Percentiles rank a stretch among this genome's conserved stretches.
These are phyloP conservation scores for Nannobrachium achirus DNA, from an alignment of 2,113 vertebrate species.

Conservation along the genomic window DNA sequence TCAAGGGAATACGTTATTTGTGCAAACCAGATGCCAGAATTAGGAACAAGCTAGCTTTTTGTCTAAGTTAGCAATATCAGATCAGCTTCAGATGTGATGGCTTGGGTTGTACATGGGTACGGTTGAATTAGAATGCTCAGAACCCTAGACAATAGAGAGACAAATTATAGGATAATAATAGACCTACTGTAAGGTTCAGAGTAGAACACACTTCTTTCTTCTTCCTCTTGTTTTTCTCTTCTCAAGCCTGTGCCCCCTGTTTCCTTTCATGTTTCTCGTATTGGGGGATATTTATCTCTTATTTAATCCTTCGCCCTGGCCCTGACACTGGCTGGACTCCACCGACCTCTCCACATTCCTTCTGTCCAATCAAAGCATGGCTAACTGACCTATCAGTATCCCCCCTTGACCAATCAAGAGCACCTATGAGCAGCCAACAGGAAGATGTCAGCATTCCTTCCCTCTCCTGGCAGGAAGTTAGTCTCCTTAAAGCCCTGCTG, in stretches of 20 bases:
- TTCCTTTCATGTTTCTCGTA: slow-evolving; percentile 19
- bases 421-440: slow-evolving; percentile 57
- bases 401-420: slow-evolving; percentile 64
- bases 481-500: slow-evolving; percentile 63
- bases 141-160: too few species aligned
- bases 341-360: slow-evolving; percentile 36
- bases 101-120: too few species aligned
- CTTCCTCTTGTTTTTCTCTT: not conserved
- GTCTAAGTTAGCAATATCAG: too few species aligned
- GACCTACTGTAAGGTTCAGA: too few species aligned
- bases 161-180: too few species aligned
- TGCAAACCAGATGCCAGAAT: too few species aligned
- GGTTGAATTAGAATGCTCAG: too few species aligned
- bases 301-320: slow-evolving; percentile 36
- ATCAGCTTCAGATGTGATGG: too few species aligned
- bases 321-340: slow-evolving; percentile 40
- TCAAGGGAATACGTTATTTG: too few species aligned
- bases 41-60: too few species aligned
- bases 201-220: not conserved
- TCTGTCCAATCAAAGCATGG: slow-evolving; percentile 49
- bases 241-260: not conserved
- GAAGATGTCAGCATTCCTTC: slow-evolving; percentile 75
- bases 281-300: slow-evolving; percentile 2
- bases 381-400: slow-evolving; percentile 53
- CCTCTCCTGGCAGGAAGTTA: slow-evolving; percentile 68